Evolutionary conservation across 2,113 vertebrate species (phyloP).

Genomic region (Blennius ocellaris): DNA sequence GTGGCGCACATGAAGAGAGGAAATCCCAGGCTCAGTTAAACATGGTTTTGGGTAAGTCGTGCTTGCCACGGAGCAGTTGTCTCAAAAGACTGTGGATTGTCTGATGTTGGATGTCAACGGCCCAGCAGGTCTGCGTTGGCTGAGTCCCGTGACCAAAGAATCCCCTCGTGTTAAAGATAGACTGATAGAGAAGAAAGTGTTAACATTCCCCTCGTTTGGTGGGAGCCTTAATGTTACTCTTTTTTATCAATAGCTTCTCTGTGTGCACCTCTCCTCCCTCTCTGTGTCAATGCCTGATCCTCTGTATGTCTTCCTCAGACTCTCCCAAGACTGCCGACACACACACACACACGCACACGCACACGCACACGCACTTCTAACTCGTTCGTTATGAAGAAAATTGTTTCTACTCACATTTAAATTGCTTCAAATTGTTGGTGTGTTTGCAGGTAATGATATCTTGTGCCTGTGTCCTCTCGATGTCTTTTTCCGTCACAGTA

Average conservation of each 20-base stretch:
- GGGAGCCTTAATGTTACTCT: constrained; percentile 58
- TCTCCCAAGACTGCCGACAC: background rate
- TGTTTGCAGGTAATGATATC: background rate
- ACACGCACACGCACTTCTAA: constrained; percentile 14
- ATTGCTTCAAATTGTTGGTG: constrained; percentile 26
- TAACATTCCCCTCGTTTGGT: constrained; percentile 57
- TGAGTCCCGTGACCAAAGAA: constrained; percentile 21
- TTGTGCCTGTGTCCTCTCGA: background rate
- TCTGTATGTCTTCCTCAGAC: constrained; percentile 26
- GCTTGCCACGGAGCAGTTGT: constrained; percentile 26
- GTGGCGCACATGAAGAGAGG: constrained; percentile 44
- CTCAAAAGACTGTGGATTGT: constrained; percentile 37
- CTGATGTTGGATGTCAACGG: constrained; percentile 54
- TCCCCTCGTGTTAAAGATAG: constrained; percentile 9
- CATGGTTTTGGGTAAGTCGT: constrained; percentile 47
- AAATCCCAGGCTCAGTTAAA: constrained; percentile 47
- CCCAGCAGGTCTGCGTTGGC: constrained; percentile 41
- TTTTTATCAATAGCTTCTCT: constrained; percentile 77
- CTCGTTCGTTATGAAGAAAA: constrained; percentile 13
- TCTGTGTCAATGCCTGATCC: constrained; percentile 28
- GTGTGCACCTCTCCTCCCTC: constrained; percentile 57
- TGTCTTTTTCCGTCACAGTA: too few species aligned
- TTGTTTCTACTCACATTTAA: constrained; percentile 16
- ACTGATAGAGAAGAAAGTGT: constrained; percentile 55
- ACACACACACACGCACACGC: too few species aligned